These are phyloP conservation scores for Edolisoma coerulescens DNA, from an alignment of 2,113 vertebrate species.

Conservation along the genomic window DNA sequence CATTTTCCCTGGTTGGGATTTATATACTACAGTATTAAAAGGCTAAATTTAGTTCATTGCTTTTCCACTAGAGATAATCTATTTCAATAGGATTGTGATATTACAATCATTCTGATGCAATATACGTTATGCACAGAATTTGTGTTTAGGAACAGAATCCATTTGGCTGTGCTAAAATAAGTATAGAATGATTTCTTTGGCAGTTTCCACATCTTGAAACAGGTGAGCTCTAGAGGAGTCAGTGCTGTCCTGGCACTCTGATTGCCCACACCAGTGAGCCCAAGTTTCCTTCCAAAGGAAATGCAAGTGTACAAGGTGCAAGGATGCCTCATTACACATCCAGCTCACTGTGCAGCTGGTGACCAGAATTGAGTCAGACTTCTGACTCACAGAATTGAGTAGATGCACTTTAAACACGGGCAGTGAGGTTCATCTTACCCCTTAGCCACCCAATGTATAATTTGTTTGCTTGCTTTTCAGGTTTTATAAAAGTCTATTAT, in stretches of 20 bases:
- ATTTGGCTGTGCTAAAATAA: neutral
- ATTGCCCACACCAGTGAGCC: neutral
- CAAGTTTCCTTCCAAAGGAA: neutral
- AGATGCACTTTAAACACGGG: neutral
- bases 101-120: neutral
- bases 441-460: neutral
- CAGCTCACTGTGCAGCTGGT: neutral
- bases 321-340: fast-evolving
- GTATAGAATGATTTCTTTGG: neutral
- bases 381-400: neutral
- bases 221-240: neutral
- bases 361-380: neutral
- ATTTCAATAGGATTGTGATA: neutral
- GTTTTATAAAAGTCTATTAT: neutral
- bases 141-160: neutral
- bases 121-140: neutral
- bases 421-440: neutral
- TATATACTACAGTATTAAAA: neutral
- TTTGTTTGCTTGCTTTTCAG: neutral
- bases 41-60: neutral
- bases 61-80: neutral
- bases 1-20: neutral
- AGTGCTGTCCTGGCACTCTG: neutral
- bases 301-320: neutral
- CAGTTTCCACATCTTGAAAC: neutral